A percentile compares a stretch with the other conserved stretches of the same genome.
Evolutionary conservation across 2,888 invertebrate genomes (phyloP).

Genomic region (Piscicola geometra): DNA sequence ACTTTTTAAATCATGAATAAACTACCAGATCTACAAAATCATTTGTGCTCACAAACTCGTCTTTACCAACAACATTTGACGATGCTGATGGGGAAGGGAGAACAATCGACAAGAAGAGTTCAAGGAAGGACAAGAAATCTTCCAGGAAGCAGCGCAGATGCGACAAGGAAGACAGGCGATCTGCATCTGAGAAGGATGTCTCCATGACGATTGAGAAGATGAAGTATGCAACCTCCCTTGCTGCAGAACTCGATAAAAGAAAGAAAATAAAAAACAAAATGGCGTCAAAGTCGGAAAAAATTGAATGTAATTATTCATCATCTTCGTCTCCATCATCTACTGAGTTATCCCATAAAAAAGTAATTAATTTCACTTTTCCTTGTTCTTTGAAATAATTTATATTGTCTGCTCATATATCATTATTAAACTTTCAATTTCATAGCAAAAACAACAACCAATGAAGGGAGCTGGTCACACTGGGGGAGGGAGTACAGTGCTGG

Average conservation of each 20-base stretch:
- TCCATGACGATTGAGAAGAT: slow-evolving; percentile 10
- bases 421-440: no score
- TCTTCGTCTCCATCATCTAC: not conserved
- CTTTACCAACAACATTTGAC: no score
- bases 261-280: not conserved
- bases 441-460: no score
- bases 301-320: not conserved
- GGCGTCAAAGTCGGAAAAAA: not conserved
- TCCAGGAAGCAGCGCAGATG: not conserved
- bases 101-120: no score
- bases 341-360: not conserved
- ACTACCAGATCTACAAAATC: no score
- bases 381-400: not conserved
- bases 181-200: not conserved
- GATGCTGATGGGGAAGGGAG: no score
- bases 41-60: no score
- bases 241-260: slow-evolving; percentile 21
- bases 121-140: not conserved
- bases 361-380: not conserved
- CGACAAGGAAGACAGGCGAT: not conserved
- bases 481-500: not conserved
- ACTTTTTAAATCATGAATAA: no score
- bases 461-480: no score
- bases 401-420: no score
- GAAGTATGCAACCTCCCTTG: slow-evolving; percentile 25